Conservation (phyloP, 2,888 invertebrate genomes). For the Netelia melanura region DNA sequence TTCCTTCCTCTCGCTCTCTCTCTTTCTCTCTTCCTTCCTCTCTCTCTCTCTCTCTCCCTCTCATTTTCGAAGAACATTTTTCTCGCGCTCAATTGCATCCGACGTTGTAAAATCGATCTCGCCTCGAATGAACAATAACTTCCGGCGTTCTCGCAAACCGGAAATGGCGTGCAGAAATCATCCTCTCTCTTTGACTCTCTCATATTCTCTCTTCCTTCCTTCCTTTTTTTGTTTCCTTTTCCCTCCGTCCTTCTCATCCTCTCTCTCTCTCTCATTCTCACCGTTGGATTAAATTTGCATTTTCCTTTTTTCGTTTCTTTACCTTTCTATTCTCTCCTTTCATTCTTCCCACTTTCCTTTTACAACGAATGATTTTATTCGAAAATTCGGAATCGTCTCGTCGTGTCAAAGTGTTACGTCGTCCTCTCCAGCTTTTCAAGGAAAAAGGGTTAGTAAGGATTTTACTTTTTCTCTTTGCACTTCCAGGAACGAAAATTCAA, state of each 20-base stretch:
- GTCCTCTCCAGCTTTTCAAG: too few relatives aligned
- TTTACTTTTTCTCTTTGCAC: not conserved
- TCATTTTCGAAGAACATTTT: not conserved
- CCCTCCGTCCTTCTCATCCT: not conserved
- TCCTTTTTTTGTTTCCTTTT: not conserved
- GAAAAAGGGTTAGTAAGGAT: too few relatives aligned
- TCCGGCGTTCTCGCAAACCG: constrained; percentile 26
- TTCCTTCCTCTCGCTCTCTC: too few relatives aligned
- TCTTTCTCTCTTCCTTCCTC: not conserved
- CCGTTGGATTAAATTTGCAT: constrained; percentile 45
- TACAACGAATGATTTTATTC: not conserved
- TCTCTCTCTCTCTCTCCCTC: not conserved
- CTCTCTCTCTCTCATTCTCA: constrained; percentile 5
- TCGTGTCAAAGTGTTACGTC: not conserved
- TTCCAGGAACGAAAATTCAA: not conserved
- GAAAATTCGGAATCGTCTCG: constrained; percentile 11
- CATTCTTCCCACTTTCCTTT: not conserved
- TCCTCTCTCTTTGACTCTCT: not conserved
- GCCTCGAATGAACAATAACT: constrained; percentile 45
- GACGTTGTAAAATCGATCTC: constrained; percentile 38
- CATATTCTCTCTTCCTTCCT: too few relatives aligned
- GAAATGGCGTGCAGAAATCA: constrained; percentile 6
- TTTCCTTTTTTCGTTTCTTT: not conserved
- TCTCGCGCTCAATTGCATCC: constrained; percentile 35
- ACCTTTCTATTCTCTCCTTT: not conserved